Evolutionary conservation across 2,888 invertebrate genomes (phyloP), one percentile per base, ranked within the genome.

Genomic region (Ormyrus thymus): DNA sequence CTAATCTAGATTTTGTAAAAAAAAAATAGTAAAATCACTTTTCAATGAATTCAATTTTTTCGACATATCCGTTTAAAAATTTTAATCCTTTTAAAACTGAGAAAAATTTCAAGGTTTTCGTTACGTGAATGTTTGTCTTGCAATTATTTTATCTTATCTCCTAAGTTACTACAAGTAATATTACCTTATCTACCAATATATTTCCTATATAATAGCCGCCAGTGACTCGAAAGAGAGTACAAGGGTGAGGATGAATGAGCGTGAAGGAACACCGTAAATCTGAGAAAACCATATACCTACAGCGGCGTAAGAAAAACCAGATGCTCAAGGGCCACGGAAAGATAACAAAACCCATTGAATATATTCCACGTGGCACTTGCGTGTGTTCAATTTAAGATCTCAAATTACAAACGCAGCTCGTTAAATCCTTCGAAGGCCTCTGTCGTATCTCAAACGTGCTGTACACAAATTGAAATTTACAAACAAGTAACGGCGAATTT

Each of bases 281-380:
- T 43, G 56, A 65, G 65, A 65, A 73, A 65, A 13, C 50, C 73
- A 55, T 55, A 48, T 73, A 72, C 13, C 62, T 13, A 29, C 29
- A 72, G 43, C 51, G 10, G 43, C 56, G 29, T 64, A 46, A 64
- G 64, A 10, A 29, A 4, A 51, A 51, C 50, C 29, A 55, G 50
- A n/a, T 59, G 10, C 56, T 74, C 50, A n/a, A 65, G 74, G 74
- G 65, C 58, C 58, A 59, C 50, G 10, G 59, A 43, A 29, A 73
- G 76, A 76, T 76, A 76, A 76, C 55, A 53, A 61, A 75, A 75
- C 46, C 46, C 55, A 55, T 75, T 75, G 75, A 68, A 61, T 48
- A 55, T 4, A 29, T 61, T 61, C 68, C 53, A 75, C 50, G 29
- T 15, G 61, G 46, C 61, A 61, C 68, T 68, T 61, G 29, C 29